Conservation (phyloP, 2,888 invertebrate species). For the Dasysyrphus albostriatus region DNA sequence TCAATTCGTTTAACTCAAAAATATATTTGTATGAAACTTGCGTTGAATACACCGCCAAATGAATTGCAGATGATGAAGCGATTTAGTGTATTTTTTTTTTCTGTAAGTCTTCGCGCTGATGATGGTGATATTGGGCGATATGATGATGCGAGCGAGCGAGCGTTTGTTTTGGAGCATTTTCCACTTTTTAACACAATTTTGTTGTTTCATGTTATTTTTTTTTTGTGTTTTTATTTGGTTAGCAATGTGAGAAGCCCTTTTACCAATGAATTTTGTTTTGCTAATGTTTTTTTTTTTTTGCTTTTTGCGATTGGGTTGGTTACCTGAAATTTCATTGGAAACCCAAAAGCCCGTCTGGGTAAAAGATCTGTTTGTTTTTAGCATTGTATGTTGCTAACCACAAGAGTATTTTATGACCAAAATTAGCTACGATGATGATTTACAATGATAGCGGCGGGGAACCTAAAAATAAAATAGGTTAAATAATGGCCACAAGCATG, state of each 20-base stretch:
- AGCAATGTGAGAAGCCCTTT: slow-evolving; percentile 72
- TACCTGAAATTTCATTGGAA: slow-evolving; percentile 46
- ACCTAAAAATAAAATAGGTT: slow-evolving; percentile 74
- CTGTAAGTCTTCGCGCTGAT: slow-evolving; percentile 36
- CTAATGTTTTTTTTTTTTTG: not conserved
- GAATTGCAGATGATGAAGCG: slow-evolving; percentile 71
- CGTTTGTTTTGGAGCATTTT: slow-evolving; percentile 28
- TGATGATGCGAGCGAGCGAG: slow-evolving; percentile 72
- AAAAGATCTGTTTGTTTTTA: slow-evolving; percentile 3
- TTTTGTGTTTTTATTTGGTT: slow-evolving; percentile 55
- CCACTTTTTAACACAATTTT: slow-evolving; percentile 57
- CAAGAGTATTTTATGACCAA: not conserved
- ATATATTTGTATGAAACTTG: not conserved
- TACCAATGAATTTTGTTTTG: slow-evolving; percentile 68
- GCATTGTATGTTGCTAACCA: not conserved
- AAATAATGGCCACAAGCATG: slow-evolving; percentile 32
- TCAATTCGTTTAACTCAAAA: not conserved
- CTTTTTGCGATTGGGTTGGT: slow-evolving; percentile 32
- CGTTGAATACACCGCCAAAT: slow-evolving; percentile 3
- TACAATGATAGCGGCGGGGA: not conserved
- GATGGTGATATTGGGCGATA: slow-evolving; percentile 56
- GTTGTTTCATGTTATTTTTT: slow-evolving; percentile 45
- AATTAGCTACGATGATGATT: not conserved
- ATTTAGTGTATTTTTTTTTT: slow-evolving; percentile 58
- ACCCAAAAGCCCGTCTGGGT: slow-evolving; percentile 1